Base-by-base conservation (phyloP, 1,140 invertebrate genomes). In the Colletes gigas region DNA sequence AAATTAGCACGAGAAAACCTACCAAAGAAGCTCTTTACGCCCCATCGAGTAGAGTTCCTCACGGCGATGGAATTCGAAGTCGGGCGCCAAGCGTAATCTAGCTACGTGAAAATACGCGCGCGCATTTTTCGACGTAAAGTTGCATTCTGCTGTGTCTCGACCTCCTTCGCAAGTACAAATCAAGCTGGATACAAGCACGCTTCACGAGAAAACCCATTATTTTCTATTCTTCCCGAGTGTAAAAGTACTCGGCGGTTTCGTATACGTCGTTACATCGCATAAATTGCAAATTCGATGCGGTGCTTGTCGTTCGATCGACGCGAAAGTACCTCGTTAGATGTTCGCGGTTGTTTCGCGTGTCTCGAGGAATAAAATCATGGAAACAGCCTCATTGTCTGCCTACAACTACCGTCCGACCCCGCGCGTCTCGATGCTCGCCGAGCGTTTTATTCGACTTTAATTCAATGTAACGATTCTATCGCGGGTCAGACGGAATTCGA, bases 401-500 rank as follows among this genome's bases (percentile, higher is more conserved):
- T 17, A 21, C 4, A 47, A 21, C 44, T 12, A 19, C 30, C 0
- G 15, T 39, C 30, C n/a, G 65, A 30, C 8, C 12, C 10, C 10
- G 2, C 41, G 47, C 19, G 50, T 63, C 44, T 44, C 15, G 41
- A 19, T n/a, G 15, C 39, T 15, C 54, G 21, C 14, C 55, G 30
- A 30, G 15, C 30, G 52, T 70, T 65, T 78, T 82, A 85, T 83
- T 85, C 44, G 76, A 83, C 55, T 83, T 86, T 86, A 86, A 86
- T 86, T 86, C 85, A 83, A 83, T 75, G 77, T 86, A 84, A 80
- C 59, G 85, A 83, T 86, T 74, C 67, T 82, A 65, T 70, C 68
- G 39, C 59, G 54, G 63, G 65, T 50, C 57, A 50, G 72, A 39
- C 65, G 57, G 41, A 79, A 59, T 68, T 82, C 55, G 54, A 19